Conservation (phyloP, 1,140 invertebrate genomes). For the Brachionus paranguensis region DNA sequence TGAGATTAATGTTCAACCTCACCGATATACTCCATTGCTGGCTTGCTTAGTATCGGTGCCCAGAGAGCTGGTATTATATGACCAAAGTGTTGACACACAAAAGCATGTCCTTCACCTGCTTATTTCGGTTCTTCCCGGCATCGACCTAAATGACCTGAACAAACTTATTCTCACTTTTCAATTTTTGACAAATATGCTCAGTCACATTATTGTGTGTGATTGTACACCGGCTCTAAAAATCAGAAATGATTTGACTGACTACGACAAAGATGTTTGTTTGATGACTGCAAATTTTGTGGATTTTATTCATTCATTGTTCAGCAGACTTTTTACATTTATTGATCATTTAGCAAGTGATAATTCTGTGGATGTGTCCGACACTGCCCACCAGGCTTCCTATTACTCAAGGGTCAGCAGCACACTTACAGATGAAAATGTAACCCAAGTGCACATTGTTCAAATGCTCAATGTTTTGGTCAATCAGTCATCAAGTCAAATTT, state of each 20-base stretch:
- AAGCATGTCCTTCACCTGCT: constrained; percentile 73
- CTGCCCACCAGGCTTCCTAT: not conserved
- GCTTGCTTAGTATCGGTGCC: constrained; percentile 67
- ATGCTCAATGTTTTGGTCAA: constrained; percentile 16
- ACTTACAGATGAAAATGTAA: constrained; percentile 19
- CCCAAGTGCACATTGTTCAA: not conserved
- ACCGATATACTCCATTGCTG: constrained; percentile 71
- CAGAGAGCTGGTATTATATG: constrained; percentile 60
- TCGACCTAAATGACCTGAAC: constrained; percentile 80
- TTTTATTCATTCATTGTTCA: constrained; percentile 74
- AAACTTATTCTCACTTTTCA: constrained; percentile 72
- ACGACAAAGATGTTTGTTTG: constrained; percentile 69
- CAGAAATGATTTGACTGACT: constrained; percentile 67
- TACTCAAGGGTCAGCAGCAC: not conserved
- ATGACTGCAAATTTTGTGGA: constrained; percentile 77
- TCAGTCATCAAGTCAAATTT: constrained; percentile 10
- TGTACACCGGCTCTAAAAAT: constrained; percentile 67
- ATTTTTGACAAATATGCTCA: constrained; percentile 69
- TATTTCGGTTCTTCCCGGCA: constrained; percentile 72
- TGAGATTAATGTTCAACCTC: constrained; percentile 78
- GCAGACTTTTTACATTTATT: not conserved
- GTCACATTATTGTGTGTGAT: constrained; percentile 75
- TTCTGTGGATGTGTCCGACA: not conserved
- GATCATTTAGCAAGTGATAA: constrained; percentile 6
- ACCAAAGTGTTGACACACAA: constrained; percentile 62